Conservation (phyloP, 30 jellyfish, hydroid and myxozoan species). For the Pelagia noctiluca region DNA sequence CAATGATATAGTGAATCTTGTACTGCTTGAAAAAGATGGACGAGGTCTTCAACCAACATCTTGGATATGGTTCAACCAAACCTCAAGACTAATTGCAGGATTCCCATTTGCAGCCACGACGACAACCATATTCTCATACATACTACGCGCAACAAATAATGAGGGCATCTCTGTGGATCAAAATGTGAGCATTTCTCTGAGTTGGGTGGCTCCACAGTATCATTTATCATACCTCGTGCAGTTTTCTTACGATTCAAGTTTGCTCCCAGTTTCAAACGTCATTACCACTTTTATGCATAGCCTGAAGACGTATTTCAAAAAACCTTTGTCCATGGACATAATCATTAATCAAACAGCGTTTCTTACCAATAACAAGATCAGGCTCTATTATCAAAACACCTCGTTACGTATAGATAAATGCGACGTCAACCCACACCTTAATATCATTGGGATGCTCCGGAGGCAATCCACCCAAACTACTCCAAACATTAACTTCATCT, state of each 20-base stretch:
- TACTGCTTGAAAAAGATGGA: slow-evolving; percentile 54
- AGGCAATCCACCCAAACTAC: slow-evolving; percentile 20
- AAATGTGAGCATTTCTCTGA: slow-evolving; percentile 11
- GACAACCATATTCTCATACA: slow-evolving; percentile 24
- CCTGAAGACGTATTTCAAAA: slow-evolving; percentile 56
- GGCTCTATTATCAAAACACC: slow-evolving; percentile 68
- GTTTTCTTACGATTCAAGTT: slow-evolving; percentile 20
- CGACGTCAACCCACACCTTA: slow-evolving; percentile 49
- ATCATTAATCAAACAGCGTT: slow-evolving; percentile 53
- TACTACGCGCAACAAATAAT: slow-evolving; percentile 64
- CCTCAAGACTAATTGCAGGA: slow-evolving; percentile 69
- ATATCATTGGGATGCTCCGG: slow-evolving; percentile 35
- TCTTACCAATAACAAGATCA: slow-evolving; percentile 36
- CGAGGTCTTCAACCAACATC: slow-evolving; percentile 48
- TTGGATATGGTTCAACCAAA: slow-evolving; percentile 76
- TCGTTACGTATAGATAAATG: slow-evolving; percentile 58
- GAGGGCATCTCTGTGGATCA: slow-evolving; percentile 45
- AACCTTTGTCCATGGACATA: slow-evolving; percentile 35
- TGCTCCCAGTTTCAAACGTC: slow-evolving; percentile 60
- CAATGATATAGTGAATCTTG: slow-evolving; percentile 18
- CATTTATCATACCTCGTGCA: slow-evolving; percentile 36
- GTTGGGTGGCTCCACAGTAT: slow-evolving; percentile 63
- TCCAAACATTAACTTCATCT: slow-evolving; percentile 31
- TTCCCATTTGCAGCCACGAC: slow-evolving; percentile 57
- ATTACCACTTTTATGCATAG: slow-evolving; percentile 28